Evolutionary conservation across 1,140 invertebrate species (phyloP).

Genomic region (Globodera ellingtonae): DNA sequence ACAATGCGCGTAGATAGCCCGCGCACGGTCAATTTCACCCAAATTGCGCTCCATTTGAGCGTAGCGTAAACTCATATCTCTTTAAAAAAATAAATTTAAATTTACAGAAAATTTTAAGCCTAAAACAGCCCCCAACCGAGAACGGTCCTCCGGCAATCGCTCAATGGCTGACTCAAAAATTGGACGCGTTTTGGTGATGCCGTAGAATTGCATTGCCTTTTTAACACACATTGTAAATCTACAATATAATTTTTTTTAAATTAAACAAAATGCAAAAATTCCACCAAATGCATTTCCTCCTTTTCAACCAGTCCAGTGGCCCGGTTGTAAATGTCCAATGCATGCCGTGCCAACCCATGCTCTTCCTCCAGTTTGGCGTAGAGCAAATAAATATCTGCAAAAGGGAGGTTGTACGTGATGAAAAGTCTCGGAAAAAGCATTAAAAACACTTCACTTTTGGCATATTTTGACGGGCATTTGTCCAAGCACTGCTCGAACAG

Average conservation of each 20-base stretch:
- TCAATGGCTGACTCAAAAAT: constrained; percentile 99
- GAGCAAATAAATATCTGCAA: constrained; percentile 81
- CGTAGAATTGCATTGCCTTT: constrained; percentile 94
- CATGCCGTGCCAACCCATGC: constrained; percentile 91
- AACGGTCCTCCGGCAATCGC: constrained; percentile 82
- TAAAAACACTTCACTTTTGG: constrained; percentile 74
- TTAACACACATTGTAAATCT: constrained; percentile 99
- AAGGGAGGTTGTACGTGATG: neutral
- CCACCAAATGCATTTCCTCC: constrained; percentile 86
- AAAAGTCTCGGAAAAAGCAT: constrained; percentile 22
- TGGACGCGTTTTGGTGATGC: constrained; percentile 88
- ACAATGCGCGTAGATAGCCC: constrained; percentile 95
- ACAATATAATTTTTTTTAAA: constrained; percentile 47
- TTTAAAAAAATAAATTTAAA: constrained; percentile 60
- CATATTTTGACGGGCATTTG: constrained; percentile 88
- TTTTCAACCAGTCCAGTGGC: constrained; percentile 85
- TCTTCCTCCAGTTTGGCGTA: constrained; percentile 99
- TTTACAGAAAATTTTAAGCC: too few relatives aligned
- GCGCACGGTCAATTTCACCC: constrained; percentile 92
- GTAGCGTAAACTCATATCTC: constrained; percentile 94
- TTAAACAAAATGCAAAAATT: neutral
- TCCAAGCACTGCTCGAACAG: constrained; percentile 98
- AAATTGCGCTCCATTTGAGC: constrained; percentile 96
- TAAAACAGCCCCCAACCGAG: constrained; percentile 67
- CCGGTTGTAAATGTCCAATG: constrained; percentile 95